Evolutionary conservation across 92 coral and sea anemone species (phyloP).

Genomic region (Meandrina meandrites): DNA sequence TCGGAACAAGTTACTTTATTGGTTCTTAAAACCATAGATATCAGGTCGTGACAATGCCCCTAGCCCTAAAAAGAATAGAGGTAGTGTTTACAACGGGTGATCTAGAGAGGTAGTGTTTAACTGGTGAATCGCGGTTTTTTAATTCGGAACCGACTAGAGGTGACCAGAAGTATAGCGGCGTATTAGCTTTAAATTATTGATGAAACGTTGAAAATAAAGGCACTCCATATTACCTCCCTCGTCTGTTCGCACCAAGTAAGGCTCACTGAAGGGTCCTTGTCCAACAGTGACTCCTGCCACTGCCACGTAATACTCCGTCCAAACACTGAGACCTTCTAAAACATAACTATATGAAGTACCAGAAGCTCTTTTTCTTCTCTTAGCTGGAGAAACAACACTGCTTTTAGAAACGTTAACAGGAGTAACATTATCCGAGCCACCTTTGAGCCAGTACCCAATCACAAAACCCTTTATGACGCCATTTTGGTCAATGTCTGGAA

Average conservation of each 20-base stretch:
- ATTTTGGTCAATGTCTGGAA: conserved; percentile 49
- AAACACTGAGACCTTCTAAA: conserved; percentile 51
- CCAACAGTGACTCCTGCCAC: conserved; percentile 60
- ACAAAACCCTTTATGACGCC: conserved; percentile 57
- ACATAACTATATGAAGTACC: conserved; percentile 35
- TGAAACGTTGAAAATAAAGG: background rate
- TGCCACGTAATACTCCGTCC: conserved; percentile 66
- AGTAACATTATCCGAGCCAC: conserved; percentile 5
- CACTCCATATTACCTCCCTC: conserved; percentile 60
- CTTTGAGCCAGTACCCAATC: conserved; percentile 51
- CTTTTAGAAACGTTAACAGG: background rate
- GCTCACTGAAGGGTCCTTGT: conserved; percentile 45
- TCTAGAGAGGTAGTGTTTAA: too few relatives aligned
- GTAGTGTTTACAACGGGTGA: too few relatives aligned
- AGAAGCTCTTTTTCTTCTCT: conserved; percentile 21
- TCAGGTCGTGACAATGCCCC: too few relatives aligned
- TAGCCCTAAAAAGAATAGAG: too few relatives aligned
- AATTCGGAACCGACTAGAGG: too few relatives aligned
- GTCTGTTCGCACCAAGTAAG: conserved; percentile 51
- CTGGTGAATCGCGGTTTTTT: too few relatives aligned
- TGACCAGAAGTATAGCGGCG: too few relatives aligned
- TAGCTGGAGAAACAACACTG: background rate
- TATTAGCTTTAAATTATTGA: too few relatives aligned
- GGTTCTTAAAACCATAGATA: too few relatives aligned
- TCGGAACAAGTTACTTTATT: too few relatives aligned